Evolutionary conservation across 2,113 vertebrate genomes (phyloP).

Genomic region (Cariama cristata): DNA sequence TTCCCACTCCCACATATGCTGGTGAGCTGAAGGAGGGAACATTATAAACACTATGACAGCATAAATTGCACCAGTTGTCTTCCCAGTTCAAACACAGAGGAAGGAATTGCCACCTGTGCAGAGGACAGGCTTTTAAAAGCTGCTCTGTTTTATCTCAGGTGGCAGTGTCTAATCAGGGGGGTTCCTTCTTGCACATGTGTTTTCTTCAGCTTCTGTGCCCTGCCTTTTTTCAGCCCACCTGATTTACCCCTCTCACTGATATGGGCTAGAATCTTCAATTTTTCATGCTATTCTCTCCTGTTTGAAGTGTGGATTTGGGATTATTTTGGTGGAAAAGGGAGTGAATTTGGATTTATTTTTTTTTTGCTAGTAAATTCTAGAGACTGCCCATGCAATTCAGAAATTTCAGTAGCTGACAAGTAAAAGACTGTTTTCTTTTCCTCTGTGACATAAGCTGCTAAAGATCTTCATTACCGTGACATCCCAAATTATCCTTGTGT

Average conservation of each 20-base stretch:
- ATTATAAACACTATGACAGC: background rate
- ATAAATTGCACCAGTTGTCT: background rate
- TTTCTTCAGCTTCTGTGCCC: background rate
- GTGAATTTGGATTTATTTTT: background rate
- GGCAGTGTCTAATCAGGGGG: accelerated
- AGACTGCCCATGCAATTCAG: background rate
- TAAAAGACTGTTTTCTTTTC: background rate
- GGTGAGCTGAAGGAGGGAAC: background rate
- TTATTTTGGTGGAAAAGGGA: accelerated
- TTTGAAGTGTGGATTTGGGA: background rate
- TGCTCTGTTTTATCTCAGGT: background rate
- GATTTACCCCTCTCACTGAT: background rate
- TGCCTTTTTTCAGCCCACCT: background rate
- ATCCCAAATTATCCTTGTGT: background rate
- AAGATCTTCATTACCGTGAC: background rate
- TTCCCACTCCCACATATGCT: background rate
- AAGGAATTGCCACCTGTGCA: background rate
- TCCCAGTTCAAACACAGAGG: background rate
- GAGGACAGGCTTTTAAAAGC: background rate
- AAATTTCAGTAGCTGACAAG: background rate
- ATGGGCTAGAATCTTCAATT: background rate
- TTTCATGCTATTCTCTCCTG: background rate
- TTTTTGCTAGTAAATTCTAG: background rate
- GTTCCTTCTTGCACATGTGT: background rate
- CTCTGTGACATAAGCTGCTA: background rate